Evolutionary conservation across 2,113 vertebrate species (phyloP), one percentile per base, ranked within the genome.

Genomic region (Pangasianodon gigas): DNA sequence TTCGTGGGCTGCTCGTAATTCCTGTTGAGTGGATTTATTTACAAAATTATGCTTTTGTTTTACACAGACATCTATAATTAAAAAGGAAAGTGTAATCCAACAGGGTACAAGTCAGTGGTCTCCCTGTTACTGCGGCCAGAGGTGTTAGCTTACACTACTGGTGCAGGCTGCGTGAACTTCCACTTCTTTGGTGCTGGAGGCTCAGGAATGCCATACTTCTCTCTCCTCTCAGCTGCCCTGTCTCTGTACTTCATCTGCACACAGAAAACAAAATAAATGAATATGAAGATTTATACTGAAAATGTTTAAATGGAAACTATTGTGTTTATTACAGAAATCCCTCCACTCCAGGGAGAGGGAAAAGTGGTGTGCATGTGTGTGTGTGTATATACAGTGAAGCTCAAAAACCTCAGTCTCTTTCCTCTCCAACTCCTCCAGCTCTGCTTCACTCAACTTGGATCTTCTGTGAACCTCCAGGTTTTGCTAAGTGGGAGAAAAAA

Each of bases 1-100:
- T 99, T 99, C 67, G 98, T 99, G 62, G 98, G 98, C 93, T 99
- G 98, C 81, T 99, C 98, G 0, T 99, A 99, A 94, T 99, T 99
- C 62, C 98, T 99, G 94, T 0, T 85, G 58, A 16, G 54, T 2
- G 2, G 8, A 62, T 51, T 54, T 14, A 32, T 52, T 51, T 52
- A 54, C 26, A 52, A 21, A 21, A 84, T 29, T 10, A 24, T 71
- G 29, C 85, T 8, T 71, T 37, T 32, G 0, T 3, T 48, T n/a
- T 14, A 69, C n/a, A 60, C 37, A 8, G 32, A n/a, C 6, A 85
- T 21, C 29, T 10, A 54, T 52, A 37, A 56, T 19, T 46, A n/a
- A 19, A 29, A 48, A 51, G 82, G 4, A 18, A n/a, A n/a, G 2
- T 16, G 9, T 11, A 56, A 56, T 56, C 80, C 9, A 81, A 6